Percentiles rank a stretch among this genome's conserved stretches.
These are phyloP conservation scores for Sturnira hondurensis DNA, from an alignment of 2,113 vertebrate species.

Conservation along the genomic window DNA sequence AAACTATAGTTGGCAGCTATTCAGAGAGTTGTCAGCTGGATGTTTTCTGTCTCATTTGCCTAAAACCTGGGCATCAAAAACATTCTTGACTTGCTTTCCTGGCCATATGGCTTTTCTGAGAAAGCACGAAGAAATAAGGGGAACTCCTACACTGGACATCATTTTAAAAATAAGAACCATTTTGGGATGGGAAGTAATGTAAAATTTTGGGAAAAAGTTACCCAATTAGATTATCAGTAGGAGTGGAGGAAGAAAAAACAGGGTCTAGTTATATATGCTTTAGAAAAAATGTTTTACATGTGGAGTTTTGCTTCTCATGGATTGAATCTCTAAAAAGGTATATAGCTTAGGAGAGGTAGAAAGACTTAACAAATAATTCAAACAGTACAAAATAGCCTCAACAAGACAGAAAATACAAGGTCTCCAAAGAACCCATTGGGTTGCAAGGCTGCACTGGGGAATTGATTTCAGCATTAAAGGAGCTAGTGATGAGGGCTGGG, in stretches of 20 bases:
- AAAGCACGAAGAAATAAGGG: slow-evolving; percentile 3
- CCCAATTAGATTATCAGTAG: slow-evolving; percentile 33
- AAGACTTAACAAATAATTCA: neutral
- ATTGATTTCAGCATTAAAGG: neutral
- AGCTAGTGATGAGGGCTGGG: neutral
- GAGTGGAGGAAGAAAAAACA: slow-evolving; percentile 18
- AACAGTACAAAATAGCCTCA: neutral
- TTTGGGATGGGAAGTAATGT: slow-evolving; percentile 24
- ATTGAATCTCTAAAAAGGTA: neutral
- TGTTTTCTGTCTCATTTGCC: neutral
- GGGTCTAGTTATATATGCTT: neutral
- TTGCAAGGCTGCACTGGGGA: neutral
- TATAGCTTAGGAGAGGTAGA: neutral
- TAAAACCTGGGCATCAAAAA: neutral
- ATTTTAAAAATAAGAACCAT: slow-evolving; percentile 11
- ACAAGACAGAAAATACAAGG: neutral
- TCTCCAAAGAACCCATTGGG: neutral
- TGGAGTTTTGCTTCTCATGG: neutral
- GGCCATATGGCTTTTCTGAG: slow-evolving; percentile 41
- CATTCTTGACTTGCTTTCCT: slow-evolving; percentile 6
- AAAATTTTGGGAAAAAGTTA: slow-evolving; percentile 1
- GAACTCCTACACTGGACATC: slow-evolving; percentile 35
- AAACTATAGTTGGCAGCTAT: neutral
- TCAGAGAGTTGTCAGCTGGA: neutral
- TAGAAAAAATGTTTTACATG: neutral